Evolutionary conservation across 2,797 vertebrate genomes (phyloP).

Genomic region (Protosalanx chinensis): DNA sequence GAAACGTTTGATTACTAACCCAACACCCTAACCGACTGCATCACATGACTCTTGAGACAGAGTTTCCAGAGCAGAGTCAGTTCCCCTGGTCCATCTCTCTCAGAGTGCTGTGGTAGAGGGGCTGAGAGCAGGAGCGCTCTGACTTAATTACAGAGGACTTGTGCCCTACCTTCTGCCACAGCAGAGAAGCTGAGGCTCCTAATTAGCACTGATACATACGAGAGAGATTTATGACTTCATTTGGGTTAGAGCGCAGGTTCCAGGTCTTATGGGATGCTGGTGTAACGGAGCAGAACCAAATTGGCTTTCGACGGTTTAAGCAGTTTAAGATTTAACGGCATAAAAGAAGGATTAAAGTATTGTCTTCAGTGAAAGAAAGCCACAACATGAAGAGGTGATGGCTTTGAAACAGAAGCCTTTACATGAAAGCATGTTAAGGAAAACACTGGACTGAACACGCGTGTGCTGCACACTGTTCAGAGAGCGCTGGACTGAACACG

Average conservation of each 20-base stretch:
- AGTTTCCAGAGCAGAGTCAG: slow-evolving; percentile 54
- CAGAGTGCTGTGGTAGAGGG: slow-evolving; percentile 43
- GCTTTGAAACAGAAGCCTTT: slow-evolving; percentile 35
- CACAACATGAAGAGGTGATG: slow-evolving; percentile 51
- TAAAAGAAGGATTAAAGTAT: slow-evolving; percentile 64
- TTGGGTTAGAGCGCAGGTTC: slow-evolving; percentile 62
- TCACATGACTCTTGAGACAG: slow-evolving; percentile 21
- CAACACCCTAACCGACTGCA: too few species aligned
- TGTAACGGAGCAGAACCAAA: slow-evolving; percentile 56
- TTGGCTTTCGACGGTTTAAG: slow-evolving; percentile 54
- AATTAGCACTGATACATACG: slow-evolving; percentile 71
- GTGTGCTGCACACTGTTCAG: slow-evolving; percentile 17
- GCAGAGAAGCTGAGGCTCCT: slow-evolving; percentile 62
- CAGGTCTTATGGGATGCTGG: slow-evolving; percentile 67
- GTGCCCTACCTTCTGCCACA: slow-evolving; percentile 57
- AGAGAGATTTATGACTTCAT: slow-evolving; percentile 66
- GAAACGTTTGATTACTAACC: too few species aligned
- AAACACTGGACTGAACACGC: slow-evolving; percentile 32
- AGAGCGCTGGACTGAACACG: too few species aligned
- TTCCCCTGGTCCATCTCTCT: slow-evolving; percentile 47
- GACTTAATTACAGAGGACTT: slow-evolving; percentile 67
- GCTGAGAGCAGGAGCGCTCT: slow-evolving; percentile 65
- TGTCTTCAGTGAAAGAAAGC: slow-evolving; percentile 54
- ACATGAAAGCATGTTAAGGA: slow-evolving; percentile 21
- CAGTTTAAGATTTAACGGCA: slow-evolving; percentile 49